phyloP scores from a whole-genome alignment of 2,113 vertebrate species.

The Pelusios castaneus region DNA sequence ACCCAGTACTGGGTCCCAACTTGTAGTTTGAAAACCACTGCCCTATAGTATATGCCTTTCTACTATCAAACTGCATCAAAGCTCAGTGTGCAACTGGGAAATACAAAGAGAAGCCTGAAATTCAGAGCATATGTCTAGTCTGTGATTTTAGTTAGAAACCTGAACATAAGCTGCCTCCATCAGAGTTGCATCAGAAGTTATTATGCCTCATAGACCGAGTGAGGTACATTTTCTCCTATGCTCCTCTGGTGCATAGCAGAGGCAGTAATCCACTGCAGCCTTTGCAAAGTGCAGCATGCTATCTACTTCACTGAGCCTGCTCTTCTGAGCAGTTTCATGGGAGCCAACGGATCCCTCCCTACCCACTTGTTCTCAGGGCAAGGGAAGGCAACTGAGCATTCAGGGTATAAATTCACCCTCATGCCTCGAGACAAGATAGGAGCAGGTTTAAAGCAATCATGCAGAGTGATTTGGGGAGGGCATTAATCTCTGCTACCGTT shows the following conservation, averaged over 20 bases:
- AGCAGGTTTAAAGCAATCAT: not conserved
- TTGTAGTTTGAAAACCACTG: no score
- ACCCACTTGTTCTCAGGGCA: no score
- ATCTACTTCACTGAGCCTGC: not conserved
- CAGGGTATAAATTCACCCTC: no score
- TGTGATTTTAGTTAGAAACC: not conserved
- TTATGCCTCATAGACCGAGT: not conserved
- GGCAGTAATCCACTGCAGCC: rapidly evolving
- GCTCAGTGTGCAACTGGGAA: not conserved
- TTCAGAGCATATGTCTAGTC: not conserved
- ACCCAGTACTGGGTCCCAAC: no score
- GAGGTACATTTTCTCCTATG: not conserved
- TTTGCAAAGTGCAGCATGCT: rapidly evolving
- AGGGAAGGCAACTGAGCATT: rapidly evolving
- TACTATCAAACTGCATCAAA: rapidly evolving
- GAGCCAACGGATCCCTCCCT: not conserved
- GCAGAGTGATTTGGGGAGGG: not conserved
- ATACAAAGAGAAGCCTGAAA: not conserved
- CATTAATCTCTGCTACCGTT: rapidly evolving
- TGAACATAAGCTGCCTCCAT: not conserved
- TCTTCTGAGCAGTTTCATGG: not conserved
- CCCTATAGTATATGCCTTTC: constrained; percentile 52
- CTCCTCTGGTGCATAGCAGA: not conserved
- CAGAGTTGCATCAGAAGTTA: not conserved
- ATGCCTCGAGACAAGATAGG: rapidly evolving